Evolutionary conservation across 2,113 vertebrate species (phyloP), one percentile per base, ranked within the genome.

Genomic region (Eubucco bourcierii): DNA sequence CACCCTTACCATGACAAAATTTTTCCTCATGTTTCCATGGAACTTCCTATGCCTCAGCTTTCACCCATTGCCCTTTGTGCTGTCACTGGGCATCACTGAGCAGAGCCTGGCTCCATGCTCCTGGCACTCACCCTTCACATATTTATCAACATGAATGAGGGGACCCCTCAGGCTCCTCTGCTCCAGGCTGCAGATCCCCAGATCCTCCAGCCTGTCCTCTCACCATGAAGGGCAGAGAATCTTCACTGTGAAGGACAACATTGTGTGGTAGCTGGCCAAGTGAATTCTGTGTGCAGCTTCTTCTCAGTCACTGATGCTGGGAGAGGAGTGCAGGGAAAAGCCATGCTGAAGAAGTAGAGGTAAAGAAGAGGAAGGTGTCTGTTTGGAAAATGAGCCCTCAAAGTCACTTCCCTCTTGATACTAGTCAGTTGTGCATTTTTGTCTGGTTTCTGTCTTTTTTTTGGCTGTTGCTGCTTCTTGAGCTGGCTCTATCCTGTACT

Each of bases 391-490:
- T 12, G 20, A 88, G 29, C 8, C 10, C 12, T 53, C 27, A 7
- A 34, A 46, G 10, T 65, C 80, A 5, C 27, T 93, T 93, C 60
- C 58, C 18, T 37, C 73, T 85, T 76, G 76, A 71, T 81, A 68
- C 82, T 92, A 90, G 46, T 64, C 44, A 59, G 46, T 33, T n/a
- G 29, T 46, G 18, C 63, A 76, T 78, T 91, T 94, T 90, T 77
- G 76, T 92, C 71, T 95, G 67, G 19, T 75, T 93, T 79, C 39
- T 84, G 87, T 77, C 53, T 78, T 74, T 88, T 13, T 71, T 90
- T 85, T 90, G 80, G 86, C 83, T 34, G 68, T 55, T 58, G 20
- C 81, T 84, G 19, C 59, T 86, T 74, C 47, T 84, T 23, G 58
- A 27, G 24, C 75, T 93, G 37, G 28, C 50, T 71, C 55, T 33